These are phyloP conservation scores for Eulemur macaco DNA, from an alignment of 2,113 vertebrate genomes.

Conservation along the genomic window DNA sequence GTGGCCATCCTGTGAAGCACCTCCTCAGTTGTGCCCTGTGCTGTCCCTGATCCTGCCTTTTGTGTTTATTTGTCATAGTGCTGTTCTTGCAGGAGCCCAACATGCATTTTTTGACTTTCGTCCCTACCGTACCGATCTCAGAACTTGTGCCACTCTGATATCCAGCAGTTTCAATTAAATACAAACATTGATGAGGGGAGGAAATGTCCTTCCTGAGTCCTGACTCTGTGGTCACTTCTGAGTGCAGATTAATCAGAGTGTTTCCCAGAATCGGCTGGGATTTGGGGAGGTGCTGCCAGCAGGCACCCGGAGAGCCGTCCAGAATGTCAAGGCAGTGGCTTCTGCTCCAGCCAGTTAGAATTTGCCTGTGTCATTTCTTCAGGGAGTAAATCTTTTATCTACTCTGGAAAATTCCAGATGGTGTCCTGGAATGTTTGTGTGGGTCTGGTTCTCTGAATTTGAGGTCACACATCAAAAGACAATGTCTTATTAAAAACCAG, in stretches of 20 bases:
- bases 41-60: too few species aligned
- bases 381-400: background rate
- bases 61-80: background rate
- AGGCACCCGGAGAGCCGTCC: background rate
- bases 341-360: background rate
- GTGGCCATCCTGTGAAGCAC: background rate
- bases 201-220: background rate
- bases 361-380: background rate
- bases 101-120: background rate
- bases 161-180: background rate
- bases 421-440: background rate
- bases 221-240: background rate
- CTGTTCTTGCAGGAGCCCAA: rapidly evolving
- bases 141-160: background rate
- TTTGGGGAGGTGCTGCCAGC: rapidly evolving
- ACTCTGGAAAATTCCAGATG: background rate
- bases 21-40: rapidly evolving
- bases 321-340: background rate
- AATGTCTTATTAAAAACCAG: background rate
- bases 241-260: background rate
- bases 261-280: background rate
- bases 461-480: background rate
- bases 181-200: background rate
- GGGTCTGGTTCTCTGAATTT: background rate
- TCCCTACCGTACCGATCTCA: background rate